Evolutionary conservation across 2,797 vertebrate species (phyloP).

Genomic region (Lates japonicus): DNA sequence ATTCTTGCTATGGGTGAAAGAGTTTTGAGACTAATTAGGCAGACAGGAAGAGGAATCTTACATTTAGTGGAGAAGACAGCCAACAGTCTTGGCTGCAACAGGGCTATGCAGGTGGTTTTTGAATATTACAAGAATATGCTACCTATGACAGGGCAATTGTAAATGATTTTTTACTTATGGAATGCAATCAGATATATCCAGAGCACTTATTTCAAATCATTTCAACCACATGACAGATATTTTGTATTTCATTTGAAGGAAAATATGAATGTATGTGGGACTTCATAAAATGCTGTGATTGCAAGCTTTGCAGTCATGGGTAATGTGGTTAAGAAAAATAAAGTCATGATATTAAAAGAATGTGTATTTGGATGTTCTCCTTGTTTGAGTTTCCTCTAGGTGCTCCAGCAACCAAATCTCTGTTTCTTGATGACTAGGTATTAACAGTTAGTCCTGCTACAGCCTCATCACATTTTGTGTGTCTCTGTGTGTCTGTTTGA

Average conservation of each 20-base stretch:
- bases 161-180: conserved; percentile 7
- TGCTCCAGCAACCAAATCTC: background rate
- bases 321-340: background rate
- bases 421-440: background rate
- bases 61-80: conserved; percentile 15
- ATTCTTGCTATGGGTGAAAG: conserved; percentile 20
- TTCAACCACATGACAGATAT: conserved; percentile 1
- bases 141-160: background rate
- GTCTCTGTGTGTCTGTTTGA: background rate
- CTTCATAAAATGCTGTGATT: background rate
- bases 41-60: conserved; percentile 31
- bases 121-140: conserved; percentile 3
- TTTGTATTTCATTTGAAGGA: background rate
- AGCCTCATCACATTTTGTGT: background rate
- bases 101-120: conserved; percentile 34
- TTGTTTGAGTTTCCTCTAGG: no score
- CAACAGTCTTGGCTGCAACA: conserved; percentile 27
- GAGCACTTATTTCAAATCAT: background rate
- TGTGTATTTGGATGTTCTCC: no score
- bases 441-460: background rate
- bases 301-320: background rate
- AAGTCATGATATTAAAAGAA: background rate
- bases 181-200: conserved; percentile 22
- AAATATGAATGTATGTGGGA: background rate
- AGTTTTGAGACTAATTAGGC: conserved; percentile 53